Percentiles rank a stretch among this genome's conserved stretches.
Evolutionary conservation across 2,113 vertebrate genomes (phyloP).

Genomic region (Setophaga kirtlandii): DNA sequence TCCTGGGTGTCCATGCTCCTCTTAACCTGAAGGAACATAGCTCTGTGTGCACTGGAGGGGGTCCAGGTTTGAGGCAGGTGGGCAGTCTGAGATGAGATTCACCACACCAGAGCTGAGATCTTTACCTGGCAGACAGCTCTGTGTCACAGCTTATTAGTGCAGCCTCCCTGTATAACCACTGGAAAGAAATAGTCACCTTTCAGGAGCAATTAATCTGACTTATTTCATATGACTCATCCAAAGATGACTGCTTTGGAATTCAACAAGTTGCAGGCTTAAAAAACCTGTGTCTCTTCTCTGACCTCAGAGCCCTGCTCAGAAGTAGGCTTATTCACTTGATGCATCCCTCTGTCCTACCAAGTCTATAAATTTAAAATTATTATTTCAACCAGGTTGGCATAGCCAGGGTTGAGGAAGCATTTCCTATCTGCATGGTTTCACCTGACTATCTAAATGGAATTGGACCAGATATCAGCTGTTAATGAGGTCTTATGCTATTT

Average conservation of each 20-base stretch:
- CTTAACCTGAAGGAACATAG: not conserved
- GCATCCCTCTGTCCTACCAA: not conserved
- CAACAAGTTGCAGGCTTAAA: not conserved
- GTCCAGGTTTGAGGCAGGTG: not conserved
- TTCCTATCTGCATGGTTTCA: not conserved
- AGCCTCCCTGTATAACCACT: not conserved
- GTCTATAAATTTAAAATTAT: not conserved
- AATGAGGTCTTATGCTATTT: not conserved
- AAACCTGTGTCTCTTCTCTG: not conserved
- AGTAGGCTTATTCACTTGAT: not conserved
- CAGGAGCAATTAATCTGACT: not conserved
- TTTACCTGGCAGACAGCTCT: not conserved
- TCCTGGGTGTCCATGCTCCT: not conserved
- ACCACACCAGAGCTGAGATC: not conserved
- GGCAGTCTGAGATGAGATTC: not conserved
- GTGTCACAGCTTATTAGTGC: not conserved
- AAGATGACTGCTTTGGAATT: not conserved
- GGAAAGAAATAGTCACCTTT: not conserved
- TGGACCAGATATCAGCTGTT: not conserved
- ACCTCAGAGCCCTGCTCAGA: not conserved
- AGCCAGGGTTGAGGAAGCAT: not conserved
- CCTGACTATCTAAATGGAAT: not conserved
- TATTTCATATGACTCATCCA: not conserved
- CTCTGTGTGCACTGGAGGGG: fast-evolving
- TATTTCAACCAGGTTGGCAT: not conserved